These are phyloP conservation scores for Erannis defoliaria DNA, from an alignment of 2,888 invertebrate genomes.

Conservation along the genomic window DNA sequence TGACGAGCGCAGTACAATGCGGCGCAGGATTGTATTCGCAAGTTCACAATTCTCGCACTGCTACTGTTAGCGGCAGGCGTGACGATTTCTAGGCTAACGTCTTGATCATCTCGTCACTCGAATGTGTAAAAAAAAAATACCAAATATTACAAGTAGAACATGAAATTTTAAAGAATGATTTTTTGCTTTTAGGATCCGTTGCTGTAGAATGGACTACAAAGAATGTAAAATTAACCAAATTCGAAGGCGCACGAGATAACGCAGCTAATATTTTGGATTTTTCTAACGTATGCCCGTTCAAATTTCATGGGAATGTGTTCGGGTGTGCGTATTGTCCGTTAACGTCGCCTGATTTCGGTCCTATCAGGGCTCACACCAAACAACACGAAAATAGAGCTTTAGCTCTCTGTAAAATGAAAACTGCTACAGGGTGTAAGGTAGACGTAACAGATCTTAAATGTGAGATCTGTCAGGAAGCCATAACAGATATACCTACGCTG, in stretches of 20 bases:
- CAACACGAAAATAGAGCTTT: constrained; percentile 1
- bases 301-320: constrained; percentile 62
- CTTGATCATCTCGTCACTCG: too few species aligned
- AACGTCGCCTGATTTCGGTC: constrained; percentile 65
- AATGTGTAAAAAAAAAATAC: too few species aligned
- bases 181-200: constrained; percentile 8
- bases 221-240: not conserved
- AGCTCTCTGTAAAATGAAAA: not conserved
- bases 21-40: too few species aligned
- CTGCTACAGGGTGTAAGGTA: constrained; percentile 56
- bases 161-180: too few species aligned
- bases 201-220: not conserved
- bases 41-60: too few species aligned
- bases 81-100: too few species aligned
- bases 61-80: too few species aligned
- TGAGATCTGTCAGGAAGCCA: constrained; percentile 58
- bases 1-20: too few species aligned
- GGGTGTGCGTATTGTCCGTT: constrained; percentile 68
- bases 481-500: constrained; percentile 58
- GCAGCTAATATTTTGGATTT: constrained; percentile 5
- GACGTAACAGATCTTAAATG: constrained; percentile 69
- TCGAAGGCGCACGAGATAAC: constrained; percentile 12
- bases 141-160: too few species aligned
- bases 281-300: constrained; percentile 15
- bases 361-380: constrained; percentile 17